Evolutionary conservation across 2,113 vertebrate species (phyloP), one percentile per base, ranked within the genome.

Genomic region (Paedocypris sp.): DNA sequence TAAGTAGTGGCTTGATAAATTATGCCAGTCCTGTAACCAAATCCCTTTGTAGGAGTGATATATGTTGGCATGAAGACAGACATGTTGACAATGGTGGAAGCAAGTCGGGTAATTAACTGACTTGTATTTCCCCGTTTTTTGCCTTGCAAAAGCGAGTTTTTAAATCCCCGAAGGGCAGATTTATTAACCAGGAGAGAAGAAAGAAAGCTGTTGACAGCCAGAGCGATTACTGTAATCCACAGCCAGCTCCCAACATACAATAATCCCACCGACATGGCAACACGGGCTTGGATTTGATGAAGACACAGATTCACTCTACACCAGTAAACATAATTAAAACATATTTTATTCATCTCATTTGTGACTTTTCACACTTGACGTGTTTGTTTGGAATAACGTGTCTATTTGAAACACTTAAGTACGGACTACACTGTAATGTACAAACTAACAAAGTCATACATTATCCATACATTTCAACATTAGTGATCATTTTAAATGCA

Each of bases 1-100:
- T 50, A 5, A 12, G 12, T 47, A 7, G 32, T 33, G 50, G 1
- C 15, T 31, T 52, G 41, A 64, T 25, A 26, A 45, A 35, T 48
- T 38, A 29, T 45, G 49, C 36, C 49, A 58, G 29, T 38, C 39
- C 45, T 51, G 66, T 64, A 69, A 69, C 45, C 11, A 39, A 64
- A 59, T 51, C 47, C 16, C 36, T 41, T 68, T 51, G 33, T 62
- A 29, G n/a, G 5, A 9, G 4, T 2, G 18, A 18, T 31, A 26
- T 53, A 7, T 29, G 51, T 57, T 48, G 36, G 19, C 63, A 22
- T 5, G 28, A 42, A 48, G 53, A 62, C 60, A 63, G 64, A n/a
- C n/a, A n/a, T n/a, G 56, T 68, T 63, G 64, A 64, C 49, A 36
- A 41, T 25, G 16, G 16, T 50, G 16, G 38, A 19, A 25, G 33